Base-by-base conservation (phyloP, 1,140 invertebrate genomes). In the Caenorhabditis tropicalis region DNA sequence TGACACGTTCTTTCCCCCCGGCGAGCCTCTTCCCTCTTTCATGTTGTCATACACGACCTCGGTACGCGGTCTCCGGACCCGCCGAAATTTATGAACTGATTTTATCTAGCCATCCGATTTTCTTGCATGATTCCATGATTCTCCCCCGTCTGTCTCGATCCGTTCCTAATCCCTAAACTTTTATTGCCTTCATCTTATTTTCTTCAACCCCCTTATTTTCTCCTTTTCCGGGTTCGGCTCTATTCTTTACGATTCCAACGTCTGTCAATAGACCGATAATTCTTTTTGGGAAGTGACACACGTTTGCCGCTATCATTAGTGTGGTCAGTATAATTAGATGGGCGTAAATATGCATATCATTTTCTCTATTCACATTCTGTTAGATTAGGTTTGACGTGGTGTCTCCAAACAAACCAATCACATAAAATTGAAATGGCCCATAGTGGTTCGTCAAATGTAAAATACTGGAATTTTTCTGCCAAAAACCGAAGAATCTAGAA, bases 41-140 rank as follows among this genome's bases (percentile, higher is more conserved):
- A 74, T 74, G 65, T 74, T 74, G 65, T 74, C 65, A 43, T 74
- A 74, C 65, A 24, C 65, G 65, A 74, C 65, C 65, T 74, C 65
- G 58, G 58, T 65, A 36, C 31, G 31, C 15, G 15, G 7, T 2
- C n/a, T n/a, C 36, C 36, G 6, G 19, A 24, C n/a, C 5, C n/a
- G 36, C 19, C 65, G 19, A 74, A 74, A 74, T 74, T 74, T 74
- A 74, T 74, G 65, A 74, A 74, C 65, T 74, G 36, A 74, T 74
- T 74, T 74, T 74, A 74, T 74, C 65, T 43, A 15, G 58, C 7
- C 7, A n/a, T 65, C 27, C 7, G 33, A 39, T 43, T 74, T 29
- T 56, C n/a, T 16, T 9, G 10, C 36, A 74, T 74, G 65, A 74
- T 74, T 74, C 36, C n/a, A 43, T 43, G 21, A 39, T 74, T 36